phyloP scores from a whole-genome alignment of 2,113 vertebrate species.

The Onychorhynchus coronatus region DNA sequence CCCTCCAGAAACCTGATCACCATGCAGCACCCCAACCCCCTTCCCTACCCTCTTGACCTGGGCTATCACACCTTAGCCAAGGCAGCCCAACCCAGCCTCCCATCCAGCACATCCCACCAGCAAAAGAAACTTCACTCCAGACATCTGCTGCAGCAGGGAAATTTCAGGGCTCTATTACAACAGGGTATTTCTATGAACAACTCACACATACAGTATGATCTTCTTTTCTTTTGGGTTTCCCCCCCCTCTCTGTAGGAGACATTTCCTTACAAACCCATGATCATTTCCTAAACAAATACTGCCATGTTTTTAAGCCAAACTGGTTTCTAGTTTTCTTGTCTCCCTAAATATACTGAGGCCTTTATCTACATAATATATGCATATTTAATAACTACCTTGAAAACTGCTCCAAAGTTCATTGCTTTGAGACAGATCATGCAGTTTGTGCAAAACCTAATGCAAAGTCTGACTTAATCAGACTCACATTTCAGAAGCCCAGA shows the following conservation, averaged over 20 bases:
- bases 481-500: background rate
- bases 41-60: background rate
- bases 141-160: background rate
- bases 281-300: background rate
- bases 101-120: background rate
- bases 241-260: background rate
- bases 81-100: background rate
- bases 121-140: background rate
- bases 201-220: background rate
- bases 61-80: background rate
- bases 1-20: background rate
- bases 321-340: background rate
- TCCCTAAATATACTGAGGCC: background rate
- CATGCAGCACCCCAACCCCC: accelerated
- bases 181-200: background rate
- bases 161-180: background rate
- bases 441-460: background rate
- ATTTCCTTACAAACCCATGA: background rate
- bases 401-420: background rate
- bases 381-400: background rate
- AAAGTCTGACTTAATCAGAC: background rate
- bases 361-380: background rate
- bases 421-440: background rate
- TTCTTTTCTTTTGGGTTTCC: background rate
- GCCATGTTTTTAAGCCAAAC: background rate